Conservation (phyloP, 2,797 vertebrate genomes). For the Ataeniobius toweri region DNA sequence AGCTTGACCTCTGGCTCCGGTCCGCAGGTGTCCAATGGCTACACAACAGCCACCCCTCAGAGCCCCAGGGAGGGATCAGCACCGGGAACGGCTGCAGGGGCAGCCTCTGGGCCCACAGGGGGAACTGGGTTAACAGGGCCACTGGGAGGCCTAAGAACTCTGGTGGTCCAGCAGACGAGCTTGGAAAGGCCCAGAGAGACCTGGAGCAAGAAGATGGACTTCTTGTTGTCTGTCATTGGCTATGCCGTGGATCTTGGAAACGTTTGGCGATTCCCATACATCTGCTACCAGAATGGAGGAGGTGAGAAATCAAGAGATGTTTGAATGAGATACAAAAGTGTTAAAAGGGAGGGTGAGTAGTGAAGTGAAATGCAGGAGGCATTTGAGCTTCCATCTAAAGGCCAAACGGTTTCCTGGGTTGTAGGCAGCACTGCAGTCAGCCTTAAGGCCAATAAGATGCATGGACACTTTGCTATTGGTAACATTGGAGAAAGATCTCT, state of each 20-base stretch:
- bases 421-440: neutral
- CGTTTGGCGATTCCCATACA: conserved; percentile 98
- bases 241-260: conserved; percentile 98
- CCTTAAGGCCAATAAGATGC: neutral
- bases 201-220: conserved; percentile 99
- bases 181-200: conserved; percentile 87
- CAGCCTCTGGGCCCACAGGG: conserved; percentile 39
- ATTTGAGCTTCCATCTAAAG: neutral
- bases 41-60: conserved; percentile 85
- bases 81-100: conserved; percentile 59
- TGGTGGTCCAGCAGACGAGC: conserved; percentile 87
- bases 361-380: neutral
- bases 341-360: neutral
- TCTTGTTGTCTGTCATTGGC: conserved; percentile 96
- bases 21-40: conserved; percentile 89
- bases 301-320: conserved; percentile 82
- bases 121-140: conserved; percentile 45
- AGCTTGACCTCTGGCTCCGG: conserved; percentile 71
- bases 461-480: conserved; percentile 3
- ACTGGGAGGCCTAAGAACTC: conserved; percentile 79
- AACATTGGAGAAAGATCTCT: neutral
- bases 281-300: conserved; percentile 99
- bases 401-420: neutral
- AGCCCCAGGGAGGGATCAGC: conserved; percentile 74
- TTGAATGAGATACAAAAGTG: neutral